Evolutionary conservation across 2,797 vertebrate species (phyloP), one percentile per base, ranked within the genome.

Genomic region (Thamnophis elegans): DNA sequence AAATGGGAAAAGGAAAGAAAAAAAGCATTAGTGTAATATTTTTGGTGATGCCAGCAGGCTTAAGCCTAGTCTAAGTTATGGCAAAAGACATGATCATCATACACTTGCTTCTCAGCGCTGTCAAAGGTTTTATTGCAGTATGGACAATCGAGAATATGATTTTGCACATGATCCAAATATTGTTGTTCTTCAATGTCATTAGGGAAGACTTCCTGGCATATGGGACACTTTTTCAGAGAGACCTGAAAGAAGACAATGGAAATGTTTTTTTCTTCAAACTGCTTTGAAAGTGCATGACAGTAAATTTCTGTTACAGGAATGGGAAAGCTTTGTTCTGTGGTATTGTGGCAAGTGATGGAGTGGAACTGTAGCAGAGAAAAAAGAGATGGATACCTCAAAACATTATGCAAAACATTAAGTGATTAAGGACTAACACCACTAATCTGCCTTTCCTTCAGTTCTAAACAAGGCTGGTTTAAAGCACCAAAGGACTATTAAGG

Each of bases 1-100:
- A 26, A 12, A 2, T 4, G 36, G n/a, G 8, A 4, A 53, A 26
- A 10, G 32, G 7, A 22, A 32, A 32, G 28, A 6, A 55, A 62
- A 36, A 87, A 14, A 78, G 51, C 26, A 62, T 32, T 88, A 87
- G 56, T 42, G 9, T 82, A 32, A 13, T 14, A 22, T 25, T 32
- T 54, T 53, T 47, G 47, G 20, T 82, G 12, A 53, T 18, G 10
- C 13, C 26, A 47, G 51, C 2, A 36, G 36, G 22, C 12, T 18
- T n/a, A 85, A 25, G 6, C 47, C 7, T 28, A 13, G 42, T 90
- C 22, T 55, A 91, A 91, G 7, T 9, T 2, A 56, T 93, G 92
- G 65, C 92, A 93, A 36, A 53, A 91, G 56, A 93, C 7, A 5
- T 93, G 89, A 56, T 93, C 92, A 0, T 93, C 68, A 25, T 91